phyloP scores from a whole-genome alignment of 2,113 vertebrate species.

The Cebidichthys violaceus region DNA sequence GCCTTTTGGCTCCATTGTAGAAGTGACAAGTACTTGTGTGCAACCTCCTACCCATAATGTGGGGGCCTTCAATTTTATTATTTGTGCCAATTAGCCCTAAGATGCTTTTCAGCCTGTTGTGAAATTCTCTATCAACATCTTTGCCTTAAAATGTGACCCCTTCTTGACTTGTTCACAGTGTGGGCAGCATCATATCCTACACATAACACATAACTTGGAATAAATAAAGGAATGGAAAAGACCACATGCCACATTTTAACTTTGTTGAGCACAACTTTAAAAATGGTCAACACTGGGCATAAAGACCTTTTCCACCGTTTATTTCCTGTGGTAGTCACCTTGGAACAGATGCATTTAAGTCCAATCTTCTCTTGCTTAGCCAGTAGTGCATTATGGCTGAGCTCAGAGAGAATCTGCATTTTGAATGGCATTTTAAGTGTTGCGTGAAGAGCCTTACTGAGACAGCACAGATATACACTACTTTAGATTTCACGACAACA shows the following conservation, averaged over 20 bases:
- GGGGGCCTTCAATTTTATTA: constrained; percentile 3
- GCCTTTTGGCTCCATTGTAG: constrained; percentile 27
- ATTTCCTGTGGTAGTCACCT: not conserved
- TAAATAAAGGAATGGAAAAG: not conserved
- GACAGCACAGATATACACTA: constrained; percentile 43
- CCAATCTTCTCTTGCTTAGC: constrained; percentile 34
- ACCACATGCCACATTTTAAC: not conserved
- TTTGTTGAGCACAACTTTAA: not conserved
- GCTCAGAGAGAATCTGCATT: constrained; percentile 35
- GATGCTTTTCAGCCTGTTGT: constrained; percentile 5
- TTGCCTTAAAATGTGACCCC: not conserved
- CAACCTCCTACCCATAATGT: not conserved
- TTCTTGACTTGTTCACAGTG: not conserved
- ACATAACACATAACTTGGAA: not conserved
- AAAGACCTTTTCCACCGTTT: not conserved
- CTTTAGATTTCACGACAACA: constrained; percentile 58
- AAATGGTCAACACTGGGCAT: not conserved
- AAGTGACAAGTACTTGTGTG: constrained; percentile 20
- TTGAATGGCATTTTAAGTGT: constrained; percentile 54
- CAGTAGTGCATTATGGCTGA: constrained; percentile 25
- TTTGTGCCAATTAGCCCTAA: constrained; percentile 35
- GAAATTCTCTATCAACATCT: not conserved
- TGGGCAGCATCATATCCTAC: not conserved
- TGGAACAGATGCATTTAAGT: constrained; percentile 29
- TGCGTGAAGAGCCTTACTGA: constrained; percentile 41